Conservation (phyloP, 35 echinoderm and acorn worm genomes). For the Lytechinus pictus region DNA sequence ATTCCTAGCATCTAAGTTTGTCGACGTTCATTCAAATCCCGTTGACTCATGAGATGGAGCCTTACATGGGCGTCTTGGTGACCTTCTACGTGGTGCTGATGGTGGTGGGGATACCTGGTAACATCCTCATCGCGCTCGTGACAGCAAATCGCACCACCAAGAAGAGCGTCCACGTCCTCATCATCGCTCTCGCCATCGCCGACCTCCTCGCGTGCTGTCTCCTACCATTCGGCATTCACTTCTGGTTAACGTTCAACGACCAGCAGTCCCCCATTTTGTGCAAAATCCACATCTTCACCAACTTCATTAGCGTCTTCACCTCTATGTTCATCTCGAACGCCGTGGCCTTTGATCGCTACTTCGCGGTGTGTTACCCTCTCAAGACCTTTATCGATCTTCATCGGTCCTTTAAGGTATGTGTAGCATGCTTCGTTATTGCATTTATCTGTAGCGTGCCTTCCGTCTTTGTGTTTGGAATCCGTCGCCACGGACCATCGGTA, state of each 20-base stretch:
- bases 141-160: background rate
- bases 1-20: too few relatives aligned
- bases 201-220: slow-evolving; percentile 26
- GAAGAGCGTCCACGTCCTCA: slow-evolving; percentile 8
- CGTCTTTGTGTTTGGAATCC: background rate
- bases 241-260: background rate
- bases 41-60: background rate
- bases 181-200: slow-evolving; percentile 15
- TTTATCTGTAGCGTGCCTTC: background rate
- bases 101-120: background rate
- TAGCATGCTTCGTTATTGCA: background rate
- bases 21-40: too few relatives aligned
- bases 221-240: background rate
- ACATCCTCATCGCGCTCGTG: background rate
- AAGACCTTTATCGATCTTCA: background rate
- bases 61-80: background rate
- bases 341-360: slow-evolving; percentile 26
- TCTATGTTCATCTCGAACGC: background rate
- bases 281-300: slow-evolving; percentile 3
- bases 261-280: background rate
- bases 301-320: background rate
- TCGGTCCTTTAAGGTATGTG: background rate
- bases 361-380: slow-evolving; percentile 8
- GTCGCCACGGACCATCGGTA: background rate
- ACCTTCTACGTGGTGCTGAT: background rate